A percentile compares a stretch with the other conserved stretches of the same genome.
These are phyloP conservation scores for Cyclina sinensis DNA, from an alignment of 1,140 invertebrate species.

Conservation along the genomic window DNA sequence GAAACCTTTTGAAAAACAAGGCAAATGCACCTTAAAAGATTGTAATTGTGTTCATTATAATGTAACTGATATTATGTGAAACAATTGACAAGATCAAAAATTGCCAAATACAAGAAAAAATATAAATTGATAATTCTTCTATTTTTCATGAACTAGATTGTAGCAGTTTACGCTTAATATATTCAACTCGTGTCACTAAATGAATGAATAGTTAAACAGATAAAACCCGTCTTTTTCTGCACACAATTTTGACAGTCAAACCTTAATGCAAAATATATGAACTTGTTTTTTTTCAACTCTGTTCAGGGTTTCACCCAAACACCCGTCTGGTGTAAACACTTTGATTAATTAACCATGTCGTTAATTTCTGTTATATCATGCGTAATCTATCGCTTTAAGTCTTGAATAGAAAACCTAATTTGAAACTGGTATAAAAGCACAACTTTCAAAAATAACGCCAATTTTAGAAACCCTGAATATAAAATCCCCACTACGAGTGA, in stretches of 20 bases:
- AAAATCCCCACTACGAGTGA: constrained; percentile 38
- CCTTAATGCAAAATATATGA: neutral
- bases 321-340: constrained; percentile 1
- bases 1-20: neutral
- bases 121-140: no score
- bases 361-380: neutral
- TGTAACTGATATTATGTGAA: no score
- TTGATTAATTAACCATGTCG: constrained; percentile 24
- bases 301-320: neutral
- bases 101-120: no score
- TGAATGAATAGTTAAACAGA: no score
- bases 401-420: neutral
- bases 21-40: no score
- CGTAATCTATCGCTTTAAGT: constrained; percentile 25
- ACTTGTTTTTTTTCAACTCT: neutral
- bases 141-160: no score
- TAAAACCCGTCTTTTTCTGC: no score
- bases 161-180: no score
- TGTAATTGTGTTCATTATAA: no score
- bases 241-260: no score
- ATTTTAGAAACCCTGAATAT: constrained; percentile 34
- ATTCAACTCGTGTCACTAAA: no score
- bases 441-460: constrained; percentile 41
- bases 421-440: constrained; percentile 20
- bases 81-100: no score